Conservation (phyloP, 1,140 invertebrate species). For the Ridgeia piscesae region DNA sequence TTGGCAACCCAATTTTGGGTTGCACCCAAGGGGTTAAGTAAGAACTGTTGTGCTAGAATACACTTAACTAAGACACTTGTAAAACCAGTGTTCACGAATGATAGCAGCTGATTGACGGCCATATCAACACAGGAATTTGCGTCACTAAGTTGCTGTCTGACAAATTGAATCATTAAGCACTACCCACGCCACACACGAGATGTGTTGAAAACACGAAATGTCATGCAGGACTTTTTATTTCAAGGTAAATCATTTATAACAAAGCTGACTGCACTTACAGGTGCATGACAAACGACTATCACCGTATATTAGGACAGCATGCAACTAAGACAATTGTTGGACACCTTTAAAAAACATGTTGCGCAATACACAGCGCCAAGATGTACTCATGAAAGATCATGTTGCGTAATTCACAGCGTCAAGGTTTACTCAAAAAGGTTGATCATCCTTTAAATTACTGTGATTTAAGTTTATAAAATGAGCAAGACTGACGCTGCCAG, state of each 20-base stretch:
- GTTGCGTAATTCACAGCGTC: too few relatives aligned
- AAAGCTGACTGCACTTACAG: background rate
- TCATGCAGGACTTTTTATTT: background rate
- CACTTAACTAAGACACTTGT: too few relatives aligned
- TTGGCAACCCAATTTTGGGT: too few relatives aligned
- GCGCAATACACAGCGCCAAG: background rate
- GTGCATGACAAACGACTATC: background rate
- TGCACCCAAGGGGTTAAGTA: too few relatives aligned
- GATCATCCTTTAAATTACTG: too few relatives aligned
- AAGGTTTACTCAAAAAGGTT: background rate
- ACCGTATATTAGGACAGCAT: background rate
- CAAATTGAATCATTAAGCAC: background rate
- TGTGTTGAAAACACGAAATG: background rate
- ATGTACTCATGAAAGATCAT: background rate
- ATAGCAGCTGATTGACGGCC: background rate
- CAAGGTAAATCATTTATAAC: background rate
- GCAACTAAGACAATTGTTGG: background rate
- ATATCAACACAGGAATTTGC: background rate
- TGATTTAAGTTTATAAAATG: too few relatives aligned
- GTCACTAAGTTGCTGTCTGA: background rate
- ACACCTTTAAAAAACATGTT: background rate
- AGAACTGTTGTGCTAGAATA: too few relatives aligned
- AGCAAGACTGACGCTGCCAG: background rate
- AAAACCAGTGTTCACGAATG: background rate
- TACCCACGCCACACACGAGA: background rate